phyloP scores from a whole-genome alignment of 2,888 invertebrate genomes.

The Microdon myrmicae region DNA sequence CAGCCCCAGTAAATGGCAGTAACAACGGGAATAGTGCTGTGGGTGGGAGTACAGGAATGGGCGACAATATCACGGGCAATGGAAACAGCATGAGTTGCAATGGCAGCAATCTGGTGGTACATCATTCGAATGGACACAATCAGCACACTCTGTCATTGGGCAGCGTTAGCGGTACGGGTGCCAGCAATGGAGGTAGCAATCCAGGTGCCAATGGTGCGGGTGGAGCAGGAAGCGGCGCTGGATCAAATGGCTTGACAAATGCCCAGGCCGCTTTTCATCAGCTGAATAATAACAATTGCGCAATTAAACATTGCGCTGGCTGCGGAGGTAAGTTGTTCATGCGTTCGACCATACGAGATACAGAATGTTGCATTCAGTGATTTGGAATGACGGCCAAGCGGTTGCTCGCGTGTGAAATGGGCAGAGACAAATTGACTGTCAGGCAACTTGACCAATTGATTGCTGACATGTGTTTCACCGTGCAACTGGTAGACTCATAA shows the following conservation, averaged over 20 bases:
- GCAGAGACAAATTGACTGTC: constrained; percentile 34
- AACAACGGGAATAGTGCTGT: constrained; percentile 12
- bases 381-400: constrained; percentile 24
- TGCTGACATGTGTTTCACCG: not conserved
- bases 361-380: too few relatives aligned
- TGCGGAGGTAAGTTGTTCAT: constrained; percentile 81
- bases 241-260: constrained; percentile 22
- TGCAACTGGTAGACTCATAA: not conserved
- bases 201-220: not conserved
- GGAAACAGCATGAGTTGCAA: constrained; percentile 3
- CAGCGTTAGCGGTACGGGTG: constrained; percentile 3
- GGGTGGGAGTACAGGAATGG: constrained; percentile 6
- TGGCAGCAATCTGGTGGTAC: constrained; percentile 47
- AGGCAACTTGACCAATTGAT: constrained; percentile 19
- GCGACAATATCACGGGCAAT: constrained; percentile 19
- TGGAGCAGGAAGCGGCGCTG: constrained; percentile 7
- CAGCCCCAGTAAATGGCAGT: constrained; percentile 17
- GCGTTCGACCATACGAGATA: too few relatives aligned
- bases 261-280: constrained; percentile 55
- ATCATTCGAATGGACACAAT: constrained; percentile 51
- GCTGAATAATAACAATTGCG: constrained; percentile 57
- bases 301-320: constrained; percentile 83
- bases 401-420: constrained; percentile 20
- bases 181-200: not conserved
- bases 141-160: constrained; percentile 28